A percentile compares a stretch with the other conserved stretches of the same genome.
Conservation (phyloP, 2,113 vertebrate species). For the Antigone vipio region DNA sequence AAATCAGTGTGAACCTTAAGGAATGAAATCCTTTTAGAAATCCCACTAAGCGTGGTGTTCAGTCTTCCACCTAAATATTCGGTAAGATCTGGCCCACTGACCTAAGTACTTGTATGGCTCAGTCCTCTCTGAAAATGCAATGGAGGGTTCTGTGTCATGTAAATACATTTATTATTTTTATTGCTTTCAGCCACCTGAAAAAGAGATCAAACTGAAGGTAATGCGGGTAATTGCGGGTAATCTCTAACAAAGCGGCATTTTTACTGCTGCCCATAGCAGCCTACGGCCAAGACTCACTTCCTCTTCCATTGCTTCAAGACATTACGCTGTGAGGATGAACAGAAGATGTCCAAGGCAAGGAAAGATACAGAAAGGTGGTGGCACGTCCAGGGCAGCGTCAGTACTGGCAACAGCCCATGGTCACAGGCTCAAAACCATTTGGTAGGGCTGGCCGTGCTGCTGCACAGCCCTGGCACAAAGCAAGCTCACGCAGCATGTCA, state of each 20-base stretch:
- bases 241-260: not conserved
- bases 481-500: not conserved
- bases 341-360: not conserved
- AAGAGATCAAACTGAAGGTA: not conserved
- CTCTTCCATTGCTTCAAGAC: not conserved
- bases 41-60: not conserved
- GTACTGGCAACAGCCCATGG: accelerated
- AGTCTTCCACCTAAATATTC: not conserved
- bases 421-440: not conserved
- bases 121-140: not conserved
- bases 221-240: accelerated
- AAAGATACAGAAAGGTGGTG: not conserved
- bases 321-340: not conserved
- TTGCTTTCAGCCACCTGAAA: not conserved
- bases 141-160: not conserved
- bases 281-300: not conserved
- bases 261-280: not conserved
- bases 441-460: not conserved
- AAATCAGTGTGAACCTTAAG: not conserved
- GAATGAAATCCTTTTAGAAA: not conserved
- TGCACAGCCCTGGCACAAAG: not conserved
- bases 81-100: not conserved
- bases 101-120: not conserved
- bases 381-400: not conserved
- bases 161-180: not conserved